Evolutionary conservation across 2,113 vertebrate genomes (phyloP).

Genomic region (Acrocephalus kingi): DNA sequence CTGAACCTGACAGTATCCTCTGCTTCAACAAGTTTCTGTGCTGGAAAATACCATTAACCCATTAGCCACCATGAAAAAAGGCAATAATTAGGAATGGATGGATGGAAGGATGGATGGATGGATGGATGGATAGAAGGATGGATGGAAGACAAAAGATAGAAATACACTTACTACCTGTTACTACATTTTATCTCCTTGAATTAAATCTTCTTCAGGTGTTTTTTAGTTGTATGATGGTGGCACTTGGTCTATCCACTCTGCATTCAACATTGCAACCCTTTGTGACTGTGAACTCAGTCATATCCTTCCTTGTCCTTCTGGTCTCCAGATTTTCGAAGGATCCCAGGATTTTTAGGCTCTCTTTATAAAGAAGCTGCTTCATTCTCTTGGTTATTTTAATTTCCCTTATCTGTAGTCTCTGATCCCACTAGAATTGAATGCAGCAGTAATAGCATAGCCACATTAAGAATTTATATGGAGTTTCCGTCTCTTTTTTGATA

Average conservation of each 20-base stretch:
- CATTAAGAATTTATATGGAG: not conserved
- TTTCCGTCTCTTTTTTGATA: not conserved
- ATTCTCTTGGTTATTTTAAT: not conserved
- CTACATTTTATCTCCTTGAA: not conserved
- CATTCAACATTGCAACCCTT: not conserved
- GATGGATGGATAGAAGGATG: not conserved
- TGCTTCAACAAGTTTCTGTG: not conserved
- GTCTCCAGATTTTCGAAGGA: not conserved
- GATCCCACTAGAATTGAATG: not conserved
- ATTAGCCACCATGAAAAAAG: not conserved
- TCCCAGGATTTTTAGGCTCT: not conserved
- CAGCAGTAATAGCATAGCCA: not conserved
- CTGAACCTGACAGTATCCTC: not conserved
- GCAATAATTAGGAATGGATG: not conserved
- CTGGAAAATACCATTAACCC: not conserved
- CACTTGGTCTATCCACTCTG: not conserved
- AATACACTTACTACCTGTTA: not conserved
- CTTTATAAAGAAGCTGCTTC: not conserved
- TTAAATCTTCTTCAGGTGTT: not conserved
- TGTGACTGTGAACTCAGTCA: not conserved
- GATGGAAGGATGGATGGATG: not conserved
- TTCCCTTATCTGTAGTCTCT: not conserved
- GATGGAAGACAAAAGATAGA: not conserved
- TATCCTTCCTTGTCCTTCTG: not conserved
- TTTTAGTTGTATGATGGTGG: not conserved